These are phyloP conservation scores for Mesembrinibis cayennensis DNA, from an alignment of 2,113 vertebrate species.

Conservation along the genomic window DNA sequence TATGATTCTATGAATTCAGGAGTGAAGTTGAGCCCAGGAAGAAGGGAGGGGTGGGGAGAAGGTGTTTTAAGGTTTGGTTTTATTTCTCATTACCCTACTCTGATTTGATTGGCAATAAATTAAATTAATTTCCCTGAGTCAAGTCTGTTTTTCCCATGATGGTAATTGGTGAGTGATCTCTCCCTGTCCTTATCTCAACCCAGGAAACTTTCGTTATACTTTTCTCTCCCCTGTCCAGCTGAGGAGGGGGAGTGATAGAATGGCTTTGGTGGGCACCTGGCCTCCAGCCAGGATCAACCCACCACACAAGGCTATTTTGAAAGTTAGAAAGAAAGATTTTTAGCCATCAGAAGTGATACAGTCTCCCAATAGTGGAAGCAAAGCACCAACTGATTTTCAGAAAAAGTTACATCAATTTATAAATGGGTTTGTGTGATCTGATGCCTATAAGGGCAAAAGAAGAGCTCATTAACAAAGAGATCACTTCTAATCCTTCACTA, in stretches of 20 bases:
- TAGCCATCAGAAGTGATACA: background rate
- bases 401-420: background rate
- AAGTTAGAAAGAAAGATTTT: background rate
- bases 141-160: background rate
- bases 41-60: no score
- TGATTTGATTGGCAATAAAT: no score
- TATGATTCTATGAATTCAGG: background rate
- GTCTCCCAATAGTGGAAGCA: background rate
- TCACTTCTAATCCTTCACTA: background rate
- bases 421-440: background rate
- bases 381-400: background rate
- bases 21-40: background rate
- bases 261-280: background rate
- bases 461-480: background rate
- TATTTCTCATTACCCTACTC: no score
- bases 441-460: background rate
- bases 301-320: background rate
- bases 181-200: background rate
- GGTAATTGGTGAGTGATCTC: background rate
- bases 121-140: no score
- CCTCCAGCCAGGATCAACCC: background rate
- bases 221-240: background rate
- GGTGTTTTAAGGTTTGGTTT: no score
- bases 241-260: background rate
- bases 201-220: no score